Percentiles rank a stretch among this genome's conserved stretches.
phyloP scores from a whole-genome alignment of 2,113 vertebrate species.

The Calidris pygmaea region DNA sequence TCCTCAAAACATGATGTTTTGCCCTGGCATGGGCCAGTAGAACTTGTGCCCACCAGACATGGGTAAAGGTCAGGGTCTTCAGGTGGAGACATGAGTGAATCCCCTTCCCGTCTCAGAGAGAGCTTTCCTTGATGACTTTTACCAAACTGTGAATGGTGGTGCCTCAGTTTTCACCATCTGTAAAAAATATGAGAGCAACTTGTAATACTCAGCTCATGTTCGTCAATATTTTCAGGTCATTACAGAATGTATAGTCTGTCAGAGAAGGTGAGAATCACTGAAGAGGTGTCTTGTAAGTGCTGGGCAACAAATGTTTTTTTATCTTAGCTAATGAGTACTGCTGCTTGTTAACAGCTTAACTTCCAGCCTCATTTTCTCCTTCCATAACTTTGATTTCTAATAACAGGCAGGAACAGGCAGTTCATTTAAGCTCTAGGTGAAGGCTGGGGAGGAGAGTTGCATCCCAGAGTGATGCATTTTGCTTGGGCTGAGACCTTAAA shows the following conservation, averaged over 20 bases:
- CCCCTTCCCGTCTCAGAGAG: not conserved
- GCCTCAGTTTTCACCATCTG: not conserved
- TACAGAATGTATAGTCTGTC: not conserved
- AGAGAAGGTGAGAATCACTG: not conserved
- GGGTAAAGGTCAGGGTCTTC: not conserved
- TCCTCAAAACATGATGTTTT: not conserved
- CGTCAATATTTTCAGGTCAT: not conserved
- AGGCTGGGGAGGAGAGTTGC: not conserved
- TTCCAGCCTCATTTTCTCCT: not conserved
- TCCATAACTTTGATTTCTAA: not conserved
- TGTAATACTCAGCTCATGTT: not conserved
- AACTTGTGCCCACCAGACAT: not conserved
- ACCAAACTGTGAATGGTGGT: fast-evolving
- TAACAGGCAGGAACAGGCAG: not conserved
- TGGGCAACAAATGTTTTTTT: not conserved
- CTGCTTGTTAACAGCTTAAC: not conserved
- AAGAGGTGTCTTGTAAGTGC: not conserved
- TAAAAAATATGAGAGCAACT: not conserved
- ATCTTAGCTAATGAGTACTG: not conserved
- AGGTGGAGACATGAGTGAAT: not conserved
- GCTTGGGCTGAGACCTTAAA: not conserved
- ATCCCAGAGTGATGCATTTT: not conserved
- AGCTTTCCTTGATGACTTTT: not conserved
- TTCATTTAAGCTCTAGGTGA: not conserved
- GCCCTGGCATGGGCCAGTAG: not conserved